Conservation (phyloP, 1,140 invertebrate genomes). For the Anagrus nilaparvatae region DNA sequence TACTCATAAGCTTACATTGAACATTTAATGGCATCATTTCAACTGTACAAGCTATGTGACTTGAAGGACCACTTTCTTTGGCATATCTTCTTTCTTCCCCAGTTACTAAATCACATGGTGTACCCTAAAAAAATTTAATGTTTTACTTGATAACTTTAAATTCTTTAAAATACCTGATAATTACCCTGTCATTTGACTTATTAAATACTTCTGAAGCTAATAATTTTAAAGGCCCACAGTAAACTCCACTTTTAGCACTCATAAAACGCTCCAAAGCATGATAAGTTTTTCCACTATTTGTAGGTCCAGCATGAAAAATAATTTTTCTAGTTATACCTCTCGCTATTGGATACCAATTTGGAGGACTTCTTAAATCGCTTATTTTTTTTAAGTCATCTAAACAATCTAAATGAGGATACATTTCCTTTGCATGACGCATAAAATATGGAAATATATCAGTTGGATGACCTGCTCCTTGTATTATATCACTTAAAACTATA, state of each 20-base stretch:
- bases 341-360: slow-evolving; percentile 92
- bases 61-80: slow-evolving; percentile 54
- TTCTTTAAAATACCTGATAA: slow-evolving; percentile 26
- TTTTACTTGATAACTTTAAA: slow-evolving; percentile 6
- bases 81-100: slow-evolving; percentile 88
- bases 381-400: slow-evolving; percentile 96
- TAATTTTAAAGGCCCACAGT: slow-evolving; percentile 95
- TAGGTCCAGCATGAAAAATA: slow-evolving; percentile 95
- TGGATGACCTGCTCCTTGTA: slow-evolving; percentile 71
- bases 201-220: slow-evolving; percentile 90
- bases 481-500: slow-evolving; percentile 84
- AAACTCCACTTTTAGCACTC: slow-evolving; percentile 81
- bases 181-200: slow-evolving; percentile 76
- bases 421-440: slow-evolving; percentile 76
- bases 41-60: slow-evolving; percentile 90
- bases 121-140: slow-evolving; percentile 69
- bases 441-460: slow-evolving; percentile 94
- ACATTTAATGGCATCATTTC: slow-evolving; percentile 87
- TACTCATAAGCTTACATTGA: slow-evolving; percentile 73
- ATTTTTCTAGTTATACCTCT: slow-evolving; percentile 82
- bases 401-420: slow-evolving; percentile 95
- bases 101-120: slow-evolving; percentile 91
- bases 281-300: slow-evolving; percentile 98
- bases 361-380: slow-evolving; percentile 84
- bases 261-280: slow-evolving; percentile 88